phyloP scores from a whole-genome alignment of 2,797 vertebrate species.

The Hoplostethus mediterraneus region DNA sequence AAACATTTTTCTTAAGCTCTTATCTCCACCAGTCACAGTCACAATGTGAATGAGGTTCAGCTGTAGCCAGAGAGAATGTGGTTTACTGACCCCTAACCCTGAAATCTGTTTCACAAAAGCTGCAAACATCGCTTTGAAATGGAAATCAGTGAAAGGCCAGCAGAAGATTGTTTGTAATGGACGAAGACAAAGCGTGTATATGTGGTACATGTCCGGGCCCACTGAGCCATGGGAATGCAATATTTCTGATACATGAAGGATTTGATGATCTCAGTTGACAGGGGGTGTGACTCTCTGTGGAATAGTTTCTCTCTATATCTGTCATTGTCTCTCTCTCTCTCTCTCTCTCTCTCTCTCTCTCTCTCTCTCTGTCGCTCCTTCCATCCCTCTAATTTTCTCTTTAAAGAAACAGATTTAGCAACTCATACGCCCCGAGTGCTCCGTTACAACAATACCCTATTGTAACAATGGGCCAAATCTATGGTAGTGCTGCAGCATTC shows the following conservation, averaged over 20 bases:
- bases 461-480: slow-evolving; percentile 51
- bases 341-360: not conserved
- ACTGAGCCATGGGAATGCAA: too few species aligned
- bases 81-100: not conserved
- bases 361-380: not conserved
- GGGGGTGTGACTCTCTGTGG: not conserved
- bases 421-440: slow-evolving; percentile 19
- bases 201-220: not conserved
- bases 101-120: not conserved
- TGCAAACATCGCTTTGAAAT: not conserved
- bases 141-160: not conserved
- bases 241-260: slow-evolving; percentile 9
- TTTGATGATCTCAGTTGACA: not conserved
- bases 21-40: too few species aligned
- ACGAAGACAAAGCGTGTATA: not conserved
- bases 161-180: not conserved
- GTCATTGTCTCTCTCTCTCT: not conserved
- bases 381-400: slow-evolving; percentile 14
- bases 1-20: too few species aligned
- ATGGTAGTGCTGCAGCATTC: slow-evolving; percentile 25
- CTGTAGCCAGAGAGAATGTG: too few species aligned
- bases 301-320: not conserved
- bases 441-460: slow-evolving; percentile 43
- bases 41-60: too few species aligned
- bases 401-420: slow-evolving; percentile 40